These are phyloP conservation scores for Tachina grossa DNA, from an alignment of 2,888 invertebrate genomes.

Conservation along the genomic window DNA sequence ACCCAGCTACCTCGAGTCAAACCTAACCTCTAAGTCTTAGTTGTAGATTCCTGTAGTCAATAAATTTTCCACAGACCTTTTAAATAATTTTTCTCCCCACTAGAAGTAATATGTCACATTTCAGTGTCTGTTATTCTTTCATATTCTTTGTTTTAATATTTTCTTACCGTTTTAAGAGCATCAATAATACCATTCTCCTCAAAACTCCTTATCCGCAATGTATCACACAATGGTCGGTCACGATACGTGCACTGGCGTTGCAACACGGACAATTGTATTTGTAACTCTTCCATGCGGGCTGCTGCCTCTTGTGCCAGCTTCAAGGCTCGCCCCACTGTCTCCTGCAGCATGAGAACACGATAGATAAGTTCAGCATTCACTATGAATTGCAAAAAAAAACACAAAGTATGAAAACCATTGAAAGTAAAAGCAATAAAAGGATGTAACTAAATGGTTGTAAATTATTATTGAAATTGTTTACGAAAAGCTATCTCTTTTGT, in stretches of 20 bases:
- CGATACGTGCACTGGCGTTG: constrained; percentile 87
- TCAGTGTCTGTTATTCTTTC: constrained; percentile 1
- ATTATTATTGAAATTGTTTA: constrained; percentile 59
- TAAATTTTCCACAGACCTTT: constrained; percentile 11
- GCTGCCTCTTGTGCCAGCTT: constrained; percentile 82
- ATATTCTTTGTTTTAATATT: constrained; percentile 9
- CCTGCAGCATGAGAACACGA: constrained; percentile 82
- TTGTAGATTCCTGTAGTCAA: not conserved
- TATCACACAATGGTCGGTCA: constrained; percentile 90
- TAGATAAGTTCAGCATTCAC: constrained; percentile 82
- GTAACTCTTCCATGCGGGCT: constrained; percentile 83
- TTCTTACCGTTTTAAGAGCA: constrained; percentile 81
- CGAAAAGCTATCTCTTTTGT: constrained; percentile 34
- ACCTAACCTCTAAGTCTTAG: not conserved
- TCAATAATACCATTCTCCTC: constrained; percentile 84
- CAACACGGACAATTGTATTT: constrained; percentile 82
- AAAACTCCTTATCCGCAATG: constrained; percentile 88
- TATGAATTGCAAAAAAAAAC: constrained; percentile 67
- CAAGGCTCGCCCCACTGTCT: constrained; percentile 81
- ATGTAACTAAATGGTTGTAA: constrained; percentile 47
- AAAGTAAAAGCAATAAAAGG: constrained; percentile 50
- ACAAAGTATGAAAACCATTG: constrained; percentile 21
- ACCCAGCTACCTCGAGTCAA: too few relatives aligned
- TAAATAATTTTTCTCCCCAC: not conserved
- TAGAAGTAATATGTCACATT: not conserved